Base-by-base conservation (phyloP, 2,888 invertebrate genomes). In the Drosophila helvetica region DNA sequence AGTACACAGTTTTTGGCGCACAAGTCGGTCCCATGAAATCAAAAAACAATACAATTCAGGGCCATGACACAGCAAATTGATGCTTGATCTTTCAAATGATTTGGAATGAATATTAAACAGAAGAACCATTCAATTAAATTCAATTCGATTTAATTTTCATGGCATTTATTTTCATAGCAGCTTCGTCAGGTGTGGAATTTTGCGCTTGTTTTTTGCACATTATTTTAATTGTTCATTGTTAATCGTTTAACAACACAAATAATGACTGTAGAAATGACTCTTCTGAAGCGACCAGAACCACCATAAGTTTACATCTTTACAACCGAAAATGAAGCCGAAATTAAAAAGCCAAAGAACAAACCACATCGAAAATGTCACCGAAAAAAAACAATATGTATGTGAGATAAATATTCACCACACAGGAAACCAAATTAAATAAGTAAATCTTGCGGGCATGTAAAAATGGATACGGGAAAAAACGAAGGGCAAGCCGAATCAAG, bases 361-460 rank as follows among this genome's bases (percentile, higher is more conserved):
- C 27, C 33, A 43, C 55, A 56, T 27, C 19, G 53, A 48, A 27
- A 51, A 55, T 47, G 51, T 58, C 50, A 48, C 46, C 45, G 15
- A 54, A 52, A 61, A 58, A 12, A 30, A 53, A 17, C 5, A n/a
- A 33, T 38, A 19, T 7, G 12, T 25, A 43, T 64, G 33, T 46
- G 50, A 47, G 46, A 62, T 62, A 70, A 71, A 71, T 64, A 72
- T 65, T 48, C 48, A 27, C 51, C 48, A 58, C 47, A 25, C 47
- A 33, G 51, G 46, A 43, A 15, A 61, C 48, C 61, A 76, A 78
- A 78, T 78, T 78, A 69, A 78, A 74, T 78, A 76, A 78, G 77
- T 75, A 75, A 78, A 78, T 75, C 66, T 75, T 73, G 69, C 22
- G 73, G 78, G 42, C 64, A 54, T 57, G 70, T 43, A 53, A 50